Percentiles rank a stretch among this genome's conserved stretches.
Evolutionary conservation across 2,888 invertebrate species (phyloP).

Genomic region (Macrophya alboannulata): DNA sequence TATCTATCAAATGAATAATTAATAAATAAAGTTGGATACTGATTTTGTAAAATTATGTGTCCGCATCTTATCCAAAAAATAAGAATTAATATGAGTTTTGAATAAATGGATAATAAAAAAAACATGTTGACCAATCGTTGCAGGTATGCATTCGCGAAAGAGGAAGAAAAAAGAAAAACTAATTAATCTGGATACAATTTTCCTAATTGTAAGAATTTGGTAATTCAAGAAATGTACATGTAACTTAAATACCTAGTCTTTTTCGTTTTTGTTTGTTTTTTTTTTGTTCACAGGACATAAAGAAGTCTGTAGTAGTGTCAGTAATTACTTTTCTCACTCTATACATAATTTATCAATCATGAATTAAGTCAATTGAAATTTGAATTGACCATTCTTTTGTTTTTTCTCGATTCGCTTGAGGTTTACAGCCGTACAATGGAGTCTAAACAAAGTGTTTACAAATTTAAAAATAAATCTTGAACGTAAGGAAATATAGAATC

Average conservation of each 20-base stretch:
- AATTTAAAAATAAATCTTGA: conserved; percentile 1
- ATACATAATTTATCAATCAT: conserved; percentile 2
- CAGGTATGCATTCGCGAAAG: neutral
- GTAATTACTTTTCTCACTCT: neutral
- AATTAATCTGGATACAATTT: conserved; percentile 17
- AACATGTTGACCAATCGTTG: neutral
- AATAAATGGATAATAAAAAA: conserved; percentile 5
- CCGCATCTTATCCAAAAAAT: neutral
- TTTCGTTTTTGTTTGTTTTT: neutral
- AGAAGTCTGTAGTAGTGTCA: neutral
- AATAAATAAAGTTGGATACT: neutral
- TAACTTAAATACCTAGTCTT: neutral
- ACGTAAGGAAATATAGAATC: conserved; percentile 10
- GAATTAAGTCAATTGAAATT: conserved; percentile 1
- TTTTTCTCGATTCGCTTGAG: neutral
- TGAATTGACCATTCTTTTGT: neutral
- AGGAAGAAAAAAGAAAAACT: neutral
- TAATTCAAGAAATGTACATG: conserved; percentile 21
- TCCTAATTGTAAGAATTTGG: conserved; percentile 3
- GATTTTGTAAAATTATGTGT: neutral
- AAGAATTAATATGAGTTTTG: neutral
- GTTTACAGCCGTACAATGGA: neutral
- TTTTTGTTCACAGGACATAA: neutral
- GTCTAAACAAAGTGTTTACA: neutral
- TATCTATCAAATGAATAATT: conserved; percentile 15